These are phyloP conservation scores for Potorous gilbertii DNA, from an alignment of 2,797 vertebrate genomes.

Conservation along the genomic window DNA sequence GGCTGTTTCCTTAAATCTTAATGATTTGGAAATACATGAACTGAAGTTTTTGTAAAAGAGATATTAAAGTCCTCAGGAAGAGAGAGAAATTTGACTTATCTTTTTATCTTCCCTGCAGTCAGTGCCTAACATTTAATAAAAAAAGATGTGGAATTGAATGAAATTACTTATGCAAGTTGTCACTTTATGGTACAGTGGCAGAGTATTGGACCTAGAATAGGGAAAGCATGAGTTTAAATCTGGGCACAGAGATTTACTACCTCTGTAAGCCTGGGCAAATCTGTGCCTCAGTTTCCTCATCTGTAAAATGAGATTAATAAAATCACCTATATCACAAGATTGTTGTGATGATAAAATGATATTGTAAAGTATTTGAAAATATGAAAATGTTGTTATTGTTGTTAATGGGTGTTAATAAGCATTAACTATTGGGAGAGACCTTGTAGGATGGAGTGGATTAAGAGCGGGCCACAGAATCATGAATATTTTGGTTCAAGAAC, in stretches of 20 bases:
- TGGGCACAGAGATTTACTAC: background rate
- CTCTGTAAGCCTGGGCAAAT: background rate
- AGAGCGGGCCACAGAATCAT: background rate
- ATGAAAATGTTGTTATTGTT: background rate
- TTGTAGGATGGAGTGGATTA: background rate
- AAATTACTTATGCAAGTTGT: background rate
- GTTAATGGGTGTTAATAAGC: background rate
- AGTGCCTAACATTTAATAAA: background rate
- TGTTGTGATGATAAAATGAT: background rate
- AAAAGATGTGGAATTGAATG: background rate
- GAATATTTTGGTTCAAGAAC: background rate
- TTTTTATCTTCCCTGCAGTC: background rate
- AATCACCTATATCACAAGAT: background rate
- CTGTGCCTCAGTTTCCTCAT: background rate
- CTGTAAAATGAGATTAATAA: background rate
- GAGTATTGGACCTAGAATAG: background rate
- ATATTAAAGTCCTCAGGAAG: background rate
- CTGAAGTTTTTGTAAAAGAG: background rate
- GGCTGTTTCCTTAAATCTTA: background rate
- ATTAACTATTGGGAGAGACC: background rate
- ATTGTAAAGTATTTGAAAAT: background rate
- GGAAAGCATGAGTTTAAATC: background rate
- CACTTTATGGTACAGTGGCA: background rate
- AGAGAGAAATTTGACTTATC: background rate
- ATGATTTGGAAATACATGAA: background rate